Evolutionary conservation across 2,888 invertebrate genomes (phyloP).

Genomic region (Rugalucina vietnamica): DNA sequence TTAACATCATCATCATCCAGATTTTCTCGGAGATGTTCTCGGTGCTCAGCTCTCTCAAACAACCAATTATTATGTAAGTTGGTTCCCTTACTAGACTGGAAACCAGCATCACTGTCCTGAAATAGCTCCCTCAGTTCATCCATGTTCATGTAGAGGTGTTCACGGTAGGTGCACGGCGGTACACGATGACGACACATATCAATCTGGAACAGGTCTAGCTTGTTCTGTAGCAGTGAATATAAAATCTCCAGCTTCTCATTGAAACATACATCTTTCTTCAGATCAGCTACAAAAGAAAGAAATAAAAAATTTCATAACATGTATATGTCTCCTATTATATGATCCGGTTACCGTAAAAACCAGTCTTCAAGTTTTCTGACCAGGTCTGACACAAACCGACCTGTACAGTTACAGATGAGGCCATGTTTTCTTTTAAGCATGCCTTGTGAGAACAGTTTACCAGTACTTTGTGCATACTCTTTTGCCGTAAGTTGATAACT

Average conservation of each 20-base stretch:
- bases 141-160: neutral
- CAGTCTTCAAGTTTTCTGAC: too few species aligned
- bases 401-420: too few species aligned
- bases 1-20: neutral
- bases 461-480: too few species aligned
- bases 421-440: too few species aligned
- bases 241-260: neutral
- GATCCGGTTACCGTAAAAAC: too few species aligned
- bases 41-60: neutral
- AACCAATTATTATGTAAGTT: neutral
- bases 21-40: neutral
- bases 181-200: neutral
- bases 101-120: neutral
- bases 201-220: neutral
- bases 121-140: neutral
- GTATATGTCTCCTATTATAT: too few species aligned
- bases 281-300: neutral
- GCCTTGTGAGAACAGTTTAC: too few species aligned
- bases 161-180: neutral
- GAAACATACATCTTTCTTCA: neutral
- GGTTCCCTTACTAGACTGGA: neutral
- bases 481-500: too few species aligned
- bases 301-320: too few species aligned
- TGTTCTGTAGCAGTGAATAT: conserved; percentile 1
- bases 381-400: too few species aligned